Base-by-base conservation (phyloP, 2,888 invertebrate genomes). In the Seira musarum region DNA sequence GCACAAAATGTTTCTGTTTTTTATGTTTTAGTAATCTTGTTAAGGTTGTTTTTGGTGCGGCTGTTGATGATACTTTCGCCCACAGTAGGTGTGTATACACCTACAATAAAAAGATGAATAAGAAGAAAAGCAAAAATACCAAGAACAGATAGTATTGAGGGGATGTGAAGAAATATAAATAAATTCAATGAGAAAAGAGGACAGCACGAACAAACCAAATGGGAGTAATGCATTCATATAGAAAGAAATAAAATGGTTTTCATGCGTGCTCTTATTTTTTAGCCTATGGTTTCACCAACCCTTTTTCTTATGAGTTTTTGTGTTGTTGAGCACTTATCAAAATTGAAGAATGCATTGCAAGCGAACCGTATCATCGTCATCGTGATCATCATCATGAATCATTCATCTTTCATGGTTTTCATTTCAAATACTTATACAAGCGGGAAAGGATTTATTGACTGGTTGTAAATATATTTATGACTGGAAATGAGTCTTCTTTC, bases 371-470 rank as follows among this genome's bases (percentile, higher is more conserved):
- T 49, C 49, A 49, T 49, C 17, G 49, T 49, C 49, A 49, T 49
- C 49, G 15, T 49, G 49, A 49, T 49, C 49, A 30, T n/a, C 10
- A 66, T 64, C 64, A 72, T 72, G 72, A 72, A 72, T 72, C 72
- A 72, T 72, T 72, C 72, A 72, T 72, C n/a, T n/a, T 61, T 40
- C 40, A 30, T 30, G 30, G 8, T 30, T 30, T 30, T 8, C 8
- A 30, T 30, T 30, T 8, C 30, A 30, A n/a, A 30, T 30, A 30
- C 30, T 30, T 30, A 30, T 30, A 30, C 8, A 5, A 30, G 30
- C n/a, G 30, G 30, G 8, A 5, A 30, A 30, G 30, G 30, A 30
- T 30, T 30, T 30, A 30, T 30, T 30, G 30, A 30, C 30, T 30
- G 30, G 30, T 8, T 30, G 8, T 30, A 30, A 30, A 30, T 30